phyloP scores from a whole-genome alignment of 2,797 vertebrate species.

The Leuciscus waleckii region DNA sequence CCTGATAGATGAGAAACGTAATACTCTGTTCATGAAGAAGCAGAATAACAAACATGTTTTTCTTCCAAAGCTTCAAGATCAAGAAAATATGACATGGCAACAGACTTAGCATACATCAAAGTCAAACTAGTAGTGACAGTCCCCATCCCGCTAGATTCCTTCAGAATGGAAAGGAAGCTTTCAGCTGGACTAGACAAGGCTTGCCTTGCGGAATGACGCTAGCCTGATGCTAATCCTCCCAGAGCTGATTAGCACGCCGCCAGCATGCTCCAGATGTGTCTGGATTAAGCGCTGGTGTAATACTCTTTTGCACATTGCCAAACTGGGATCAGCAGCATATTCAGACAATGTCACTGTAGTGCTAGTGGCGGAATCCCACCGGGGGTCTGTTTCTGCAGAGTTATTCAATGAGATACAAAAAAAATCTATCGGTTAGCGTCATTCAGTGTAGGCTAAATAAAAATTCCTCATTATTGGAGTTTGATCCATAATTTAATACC shows the following conservation, averaged over 20 bases:
- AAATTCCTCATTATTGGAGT: neutral
- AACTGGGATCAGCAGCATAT: constrained; percentile 41
- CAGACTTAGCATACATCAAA: constrained; percentile 29
- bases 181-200: constrained; percentile 30
- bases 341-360: constrained; percentile 40
- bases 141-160: constrained; percentile 2
- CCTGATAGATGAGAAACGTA: neutral
- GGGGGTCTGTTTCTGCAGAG: constrained; percentile 10
- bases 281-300: constrained; percentile 35
- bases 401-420: constrained; percentile 15
- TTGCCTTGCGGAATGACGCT: constrained; percentile 39
- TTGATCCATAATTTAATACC: constrained; percentile 4
- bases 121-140: constrained; percentile 4
- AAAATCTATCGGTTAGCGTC: constrained; percentile 3
- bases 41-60: constrained; percentile 18
- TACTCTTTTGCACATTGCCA: constrained; percentile 28
- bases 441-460: constrained; percentile 3
- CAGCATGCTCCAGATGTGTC: constrained; percentile 47
- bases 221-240: constrained; percentile 49
- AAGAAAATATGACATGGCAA: constrained; percentile 20
- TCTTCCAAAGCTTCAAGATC: constrained; percentile 9
- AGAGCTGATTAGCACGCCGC: constrained; percentile 49
- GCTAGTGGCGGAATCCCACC: constrained; percentile 6
- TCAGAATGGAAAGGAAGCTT: constrained; percentile 14
- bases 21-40: neutral